Base-by-base conservation (phyloP, 2,888 invertebrate species). In the Drosophila robusta region DNA sequence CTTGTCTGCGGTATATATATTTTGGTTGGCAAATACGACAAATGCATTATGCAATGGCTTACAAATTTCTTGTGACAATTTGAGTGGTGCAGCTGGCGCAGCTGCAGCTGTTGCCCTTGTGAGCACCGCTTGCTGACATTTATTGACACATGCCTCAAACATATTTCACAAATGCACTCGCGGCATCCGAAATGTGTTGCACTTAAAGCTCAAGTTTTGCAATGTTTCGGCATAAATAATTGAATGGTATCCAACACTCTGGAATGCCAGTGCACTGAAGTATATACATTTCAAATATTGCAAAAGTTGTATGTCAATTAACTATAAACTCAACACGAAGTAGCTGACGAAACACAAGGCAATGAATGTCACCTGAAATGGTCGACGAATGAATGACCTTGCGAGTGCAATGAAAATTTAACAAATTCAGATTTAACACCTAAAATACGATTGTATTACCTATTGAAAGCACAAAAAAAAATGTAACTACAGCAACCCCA, bases 301-400 rank as follows among this genome's bases (percentile, higher is more conserved):
- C 47, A 38, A 75, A 74, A 75, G 64, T 72, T 75, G 75, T 29
- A 55, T 75, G 72, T 75, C 75, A 75, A 75, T 75, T 75, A 75
- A 75, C 75, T 68, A 56, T 51, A 67, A 75, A 64, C 75, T 71
- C 49, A 51, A 44, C 49, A 54, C 47, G 47, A 26, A 75, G 47
- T 24, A 7, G 41, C 50, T 47, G 45, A 26, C 36, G 47, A 12
- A 50, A 24, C 41, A n/a, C 29, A 7, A 49, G 4, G 12, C 18
- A n/a, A 29, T 22, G 12, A n/a, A 12, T 12, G 3, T 8, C 2
- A 22, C 9, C 29, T 22, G 24, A 0, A 0, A 3, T 41, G 29
- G 52, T 3, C 70, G 74, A 70, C 57, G 11, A 7, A 3, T 32
- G 29, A 44, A 62, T 75, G 34, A 38, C 5, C 75, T 75, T 22